These are phyloP conservation scores for Cossypha polioptera DNA, from an alignment of 2,797 vertebrate species.

Conservation along the genomic window DNA sequence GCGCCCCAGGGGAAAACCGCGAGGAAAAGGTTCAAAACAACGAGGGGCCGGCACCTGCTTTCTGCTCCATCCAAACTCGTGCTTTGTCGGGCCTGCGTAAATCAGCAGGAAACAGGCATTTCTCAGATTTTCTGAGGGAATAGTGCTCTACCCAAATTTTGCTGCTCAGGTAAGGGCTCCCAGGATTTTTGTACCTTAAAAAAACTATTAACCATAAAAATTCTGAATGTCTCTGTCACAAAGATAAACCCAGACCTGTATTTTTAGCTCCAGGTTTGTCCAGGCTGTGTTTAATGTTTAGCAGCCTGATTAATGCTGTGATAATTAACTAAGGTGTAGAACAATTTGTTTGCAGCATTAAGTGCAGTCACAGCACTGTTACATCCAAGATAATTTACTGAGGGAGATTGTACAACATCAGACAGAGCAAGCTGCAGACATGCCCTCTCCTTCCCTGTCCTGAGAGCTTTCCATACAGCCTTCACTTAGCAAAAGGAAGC, in stretches of 20 bases:
- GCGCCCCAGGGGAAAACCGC: too few species aligned
- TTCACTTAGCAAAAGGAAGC: background rate
- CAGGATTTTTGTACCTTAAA: background rate
- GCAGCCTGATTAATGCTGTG: conserved; percentile 61
- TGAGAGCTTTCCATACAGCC: background rate
- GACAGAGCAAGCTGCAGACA: background rate
- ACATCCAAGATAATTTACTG: conserved; percentile 33
- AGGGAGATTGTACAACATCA: background rate
- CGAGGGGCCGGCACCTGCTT: too few species aligned
- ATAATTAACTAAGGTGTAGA: conserved; percentile 58
- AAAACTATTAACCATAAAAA: background rate
- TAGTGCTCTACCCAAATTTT: fast-evolving
- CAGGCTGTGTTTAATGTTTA: background rate
- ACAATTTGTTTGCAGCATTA: conserved; percentile 54
- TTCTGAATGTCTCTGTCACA: background rate
- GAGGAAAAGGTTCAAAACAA: too few species aligned
- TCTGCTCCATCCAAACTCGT: too few species aligned
- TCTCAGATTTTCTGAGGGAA: too few species aligned
- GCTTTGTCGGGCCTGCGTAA: too few species aligned
- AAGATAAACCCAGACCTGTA: background rate
- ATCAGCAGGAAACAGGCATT: too few species aligned
- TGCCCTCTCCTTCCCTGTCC: background rate
- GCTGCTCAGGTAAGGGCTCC: fast-evolving
- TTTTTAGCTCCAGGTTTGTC: conserved; percentile 12
- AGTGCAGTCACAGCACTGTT: conserved; percentile 10